These are phyloP conservation scores for Sebastes baramenuke DNA, from an alignment of 2,797 vertebrate genomes.

Conservation along the genomic window DNA sequence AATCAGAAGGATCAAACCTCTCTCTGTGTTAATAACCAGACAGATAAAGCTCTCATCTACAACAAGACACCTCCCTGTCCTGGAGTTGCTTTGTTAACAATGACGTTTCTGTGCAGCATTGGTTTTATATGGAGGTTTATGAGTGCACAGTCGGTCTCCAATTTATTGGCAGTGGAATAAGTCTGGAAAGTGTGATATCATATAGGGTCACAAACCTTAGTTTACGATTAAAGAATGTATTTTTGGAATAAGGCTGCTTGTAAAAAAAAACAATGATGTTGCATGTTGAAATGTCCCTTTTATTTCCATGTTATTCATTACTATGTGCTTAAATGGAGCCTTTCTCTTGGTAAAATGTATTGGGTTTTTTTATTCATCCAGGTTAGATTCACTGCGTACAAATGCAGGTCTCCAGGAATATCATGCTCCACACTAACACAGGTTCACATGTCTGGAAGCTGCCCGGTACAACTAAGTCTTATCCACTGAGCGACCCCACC, in stretches of 20 bases:
- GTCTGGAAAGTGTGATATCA: not conserved
- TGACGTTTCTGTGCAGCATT: not conserved
- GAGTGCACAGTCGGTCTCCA: not conserved
- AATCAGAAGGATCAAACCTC: conserved; percentile 47
- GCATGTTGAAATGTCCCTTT: conserved; percentile 9
- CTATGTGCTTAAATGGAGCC: conserved; percentile 35
- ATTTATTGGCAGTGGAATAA: not conserved
- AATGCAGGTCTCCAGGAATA: conserved; percentile 1
- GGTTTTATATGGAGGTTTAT: conserved; percentile 8
- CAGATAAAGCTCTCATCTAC: conserved; percentile 16
- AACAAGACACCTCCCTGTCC: conserved; percentile 1
- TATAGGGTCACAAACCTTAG: not conserved
- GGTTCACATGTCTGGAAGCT: conserved; percentile 8
- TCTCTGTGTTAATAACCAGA: conserved; percentile 1
- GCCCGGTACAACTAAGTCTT: conserved; percentile 15
- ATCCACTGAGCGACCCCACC: conserved; percentile 17
- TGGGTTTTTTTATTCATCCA: not conserved
- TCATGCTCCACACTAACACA: not conserved
- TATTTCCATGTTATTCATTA: conserved; percentile 36
- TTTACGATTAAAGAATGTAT: not conserved
- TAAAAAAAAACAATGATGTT: not conserved
- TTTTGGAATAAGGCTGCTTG: conserved; percentile 18
- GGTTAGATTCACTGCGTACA: not conserved
- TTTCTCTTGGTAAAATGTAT: not conserved
- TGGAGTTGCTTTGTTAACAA: not conserved